Base-by-base conservation (phyloP, 2,113 vertebrate genomes). In the Archocentrus centrarchus region DNA sequence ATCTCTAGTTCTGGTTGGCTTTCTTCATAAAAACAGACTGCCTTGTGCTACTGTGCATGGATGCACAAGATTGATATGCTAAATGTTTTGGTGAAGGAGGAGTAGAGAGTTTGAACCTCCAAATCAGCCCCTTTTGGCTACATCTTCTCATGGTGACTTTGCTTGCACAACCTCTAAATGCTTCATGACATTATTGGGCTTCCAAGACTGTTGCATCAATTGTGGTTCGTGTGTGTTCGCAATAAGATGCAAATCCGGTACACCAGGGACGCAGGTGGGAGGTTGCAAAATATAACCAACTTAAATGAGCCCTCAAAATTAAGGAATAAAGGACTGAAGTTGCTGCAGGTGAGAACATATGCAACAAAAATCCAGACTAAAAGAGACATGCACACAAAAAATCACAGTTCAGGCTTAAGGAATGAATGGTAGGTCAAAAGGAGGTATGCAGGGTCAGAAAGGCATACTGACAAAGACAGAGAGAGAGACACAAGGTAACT, bases 241-340 rank as follows among this genome's bases (percentile, higher is more conserved):
- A n/a, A 55, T 55, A 73, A 73, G 7, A 35, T 27, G 27, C 68
- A 73, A 73, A 73, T 73, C 47, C 2, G 0, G 47, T 18, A 55
- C 27, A 55, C 6, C 47, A 55, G 27, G 47, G 68, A 73, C 27
- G 32, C 47, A 35, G 18, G 47, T 73, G 68, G 68, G 68, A 73
- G 68, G 68, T 35, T 73, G 47, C 47, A 73, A 55, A 73, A 73
- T 73, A 55, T 73, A 35, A 14, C 47, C 68, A 73, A 55, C 11
- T 55, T 55, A 73, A 55, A 55, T 73, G 27, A 50, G 47, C 47
- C 53, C 27, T 35, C 18, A 4, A 73, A 73, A 73, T 73, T 55
- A 55, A 55, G 27, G 11, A 73, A 73, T 55, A 35, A 55, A 53
- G 6, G 35, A 35, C 4, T 35, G 6, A 73, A 73, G 47, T 55